Base-by-base conservation (phyloP, 2,113 vertebrate genomes). In the Myanophis thanlyinensis region DNA sequence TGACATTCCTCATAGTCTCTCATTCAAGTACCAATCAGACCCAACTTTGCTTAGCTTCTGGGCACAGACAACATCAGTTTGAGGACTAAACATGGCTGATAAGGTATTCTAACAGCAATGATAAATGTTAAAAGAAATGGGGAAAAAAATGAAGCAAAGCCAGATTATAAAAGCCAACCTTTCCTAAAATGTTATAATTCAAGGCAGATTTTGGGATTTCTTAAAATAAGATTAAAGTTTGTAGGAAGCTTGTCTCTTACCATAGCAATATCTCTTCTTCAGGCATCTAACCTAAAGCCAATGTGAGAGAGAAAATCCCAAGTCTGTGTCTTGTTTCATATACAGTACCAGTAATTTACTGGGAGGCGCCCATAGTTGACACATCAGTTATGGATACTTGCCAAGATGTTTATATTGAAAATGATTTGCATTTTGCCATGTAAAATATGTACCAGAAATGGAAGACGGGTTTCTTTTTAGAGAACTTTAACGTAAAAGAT, bases 101-200 rank as follows among this genome's bases (percentile, higher is more conserved):
- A 91, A 47, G 49, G 10, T 5, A 62, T 73, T 48, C 80, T 13
- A 30, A 90, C 20, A 90, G 12, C 10, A 88, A 20, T 3, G 25
- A 93, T 92, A 92, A 90, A 80, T 44, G 35, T 40, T 44, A 35
- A 80, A 73, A 94, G 47, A 87, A 5, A n/a, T 80, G 18, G n/a
- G n/a, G n/a, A 0, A 2, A 27, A 54, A 48, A 91, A 54, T 35
- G 8, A 44, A 48, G 40, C 5, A 0, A 40, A 56, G 44, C 3
- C 27, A 80, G 73, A n/a, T 52, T 90, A 87, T n/a, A 44, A 88
- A 73, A 46, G 59, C n/a, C 35, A 7, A 3, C 15, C 23, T 46
- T 56, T 48, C 12, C 40, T 56, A 30, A 52, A 73, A 40, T n/a
- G n/a, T 59, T 30, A 30, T 47, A 22, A 30, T 85, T 89, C 67